Evolutionary conservation across 2,888 invertebrate genomes (phyloP), one percentile per base, ranked within the genome.

Genomic region (Drosophila nr. perissopoda): DNA sequence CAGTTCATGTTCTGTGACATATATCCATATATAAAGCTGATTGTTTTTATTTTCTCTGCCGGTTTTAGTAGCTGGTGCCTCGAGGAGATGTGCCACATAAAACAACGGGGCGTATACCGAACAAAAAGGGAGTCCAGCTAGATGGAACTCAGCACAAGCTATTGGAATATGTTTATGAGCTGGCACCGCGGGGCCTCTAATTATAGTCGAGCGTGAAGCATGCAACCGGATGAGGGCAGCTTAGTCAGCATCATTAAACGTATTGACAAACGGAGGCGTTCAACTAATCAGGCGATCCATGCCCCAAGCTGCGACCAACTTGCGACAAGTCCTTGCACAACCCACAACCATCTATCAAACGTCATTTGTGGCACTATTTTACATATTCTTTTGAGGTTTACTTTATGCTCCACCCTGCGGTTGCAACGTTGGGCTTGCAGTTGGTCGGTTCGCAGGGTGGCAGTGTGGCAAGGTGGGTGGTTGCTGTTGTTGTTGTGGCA

Each of bases 361-460:
- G 82, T 80, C 84, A 84, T 83, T 86, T 69, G 72, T 59, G 73
- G 62, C 71, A 73, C 74, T 80, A 69, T 76, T 76, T 80, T 73
- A 45, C 64, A 66, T 78, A 53, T 72, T 71, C 63, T 59, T 71
- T 59, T 62, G 66, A 68, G 73, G 45, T 33, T 57, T 49, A 36
- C 48, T 54, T 54, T 72, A 53, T 72, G 71, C 74, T 73, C 54
- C 64, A 57, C 68, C 83, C 69, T 68, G 69, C 56, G 74, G 67
- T 58, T 80, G 82, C 78, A 70, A 34, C 69, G 45, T 57, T 70
- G 42, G 51, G 65, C 31, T 42, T 58, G 69, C 58, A 42, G 62
- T 62, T 29, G 38, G 59, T 21, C 48, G 61, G 51, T 27, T 40
- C 11, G 27, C 33, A 48, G 74, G 42, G 34, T 16, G 48, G 56